Evolutionary conservation across 1,140 invertebrate genomes (phyloP), one percentile per base, ranked within the genome.

Genomic region (Brachionus angularis): DNA sequence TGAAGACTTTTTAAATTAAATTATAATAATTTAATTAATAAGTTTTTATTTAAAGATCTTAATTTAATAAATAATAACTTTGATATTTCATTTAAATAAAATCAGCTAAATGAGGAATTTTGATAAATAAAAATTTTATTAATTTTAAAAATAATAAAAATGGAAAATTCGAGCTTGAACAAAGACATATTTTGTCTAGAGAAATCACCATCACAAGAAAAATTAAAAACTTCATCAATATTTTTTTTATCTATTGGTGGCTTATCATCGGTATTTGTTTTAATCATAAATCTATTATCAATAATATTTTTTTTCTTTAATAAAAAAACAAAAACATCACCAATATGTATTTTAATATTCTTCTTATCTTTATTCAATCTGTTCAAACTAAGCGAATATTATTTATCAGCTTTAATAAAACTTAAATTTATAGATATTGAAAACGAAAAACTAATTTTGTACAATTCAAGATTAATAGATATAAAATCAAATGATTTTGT

Each of bases 301-400:
- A 25, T 58, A 14, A 23, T 1, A 18, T 58, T 58, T 58, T 58
- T 58, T 23, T 39, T 58, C 3, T 23, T 39, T 12, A 58, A 58
- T 21, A 36, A 58, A 58, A 58, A 58, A 25, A 58, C 53, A 8
- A 58, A 58, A 39, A 31, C 33, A 14, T 58, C 53, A 12, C 53
- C 53, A 10, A 3, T 58, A 23, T 58, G 53, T 14, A 58, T 58
- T 23, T 58, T 39, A n/a, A 5, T 58, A 23, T 36, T 58, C 5
- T 58, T 58, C n/a, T 34, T 58, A 12, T 29, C n/a, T 14, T 12
- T 36, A 18, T 21, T 23, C 14, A 42, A 39, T 25, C 27, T 58
- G n/a, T 39, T 58, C 25, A 16, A 34, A 14, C 31, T 58, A 14
- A 21, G 33, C 18, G 53, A 58, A 39, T 58, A 39, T 39, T 58